A percentile compares a stretch with the other conserved stretches of the same genome.
Conservation (phyloP, 2,888 invertebrate genomes). For the Drosophila trichaetosa region DNA sequence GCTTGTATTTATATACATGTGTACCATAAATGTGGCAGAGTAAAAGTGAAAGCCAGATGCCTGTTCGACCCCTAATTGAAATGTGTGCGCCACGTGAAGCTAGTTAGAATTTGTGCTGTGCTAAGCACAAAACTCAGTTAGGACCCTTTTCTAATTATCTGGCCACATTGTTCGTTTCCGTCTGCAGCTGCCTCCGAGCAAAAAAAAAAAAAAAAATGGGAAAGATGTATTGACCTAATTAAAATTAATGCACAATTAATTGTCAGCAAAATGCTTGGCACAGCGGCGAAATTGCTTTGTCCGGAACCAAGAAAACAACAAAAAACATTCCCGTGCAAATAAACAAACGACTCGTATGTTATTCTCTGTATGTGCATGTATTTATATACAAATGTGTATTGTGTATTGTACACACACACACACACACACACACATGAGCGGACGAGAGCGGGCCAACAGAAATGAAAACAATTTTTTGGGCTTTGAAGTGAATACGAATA, state of each 20-base stretch:
- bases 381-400: slow-evolving; percentile 4
- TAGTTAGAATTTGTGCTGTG: slow-evolving; percentile 43
- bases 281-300: slow-evolving; percentile 15
- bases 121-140: slow-evolving; percentile 37
- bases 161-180: slow-evolving; percentile 22
- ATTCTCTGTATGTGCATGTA: slow-evolving; percentile 6
- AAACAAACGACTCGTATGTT: slow-evolving; percentile 45
- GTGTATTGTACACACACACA: slow-evolving; percentile 1
- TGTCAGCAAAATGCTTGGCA: slow-evolving; percentile 54
- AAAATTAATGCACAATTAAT: slow-evolving; percentile 74
- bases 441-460: slow-evolving; percentile 4
- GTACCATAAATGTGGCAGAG: neutral
- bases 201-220: neutral
- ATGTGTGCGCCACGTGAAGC: slow-evolving; percentile 35
- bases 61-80: slow-evolving; percentile 54
- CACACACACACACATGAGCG: slow-evolving; percentile 18
- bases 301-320: slow-evolving; percentile 13
- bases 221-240: slow-evolving; percentile 61
- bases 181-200: neutral
- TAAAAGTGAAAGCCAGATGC: slow-evolving; percentile 1
- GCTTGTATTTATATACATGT: neutral
- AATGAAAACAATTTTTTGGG: slow-evolving; percentile 38
- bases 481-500: slow-evolving; percentile 53
- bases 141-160: slow-evolving; percentile 52
- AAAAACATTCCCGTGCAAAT: slow-evolving; percentile 32